Evolutionary conservation across 2,113 vertebrate species (phyloP).

Genomic region (Clarias macrocephalus): DNA sequence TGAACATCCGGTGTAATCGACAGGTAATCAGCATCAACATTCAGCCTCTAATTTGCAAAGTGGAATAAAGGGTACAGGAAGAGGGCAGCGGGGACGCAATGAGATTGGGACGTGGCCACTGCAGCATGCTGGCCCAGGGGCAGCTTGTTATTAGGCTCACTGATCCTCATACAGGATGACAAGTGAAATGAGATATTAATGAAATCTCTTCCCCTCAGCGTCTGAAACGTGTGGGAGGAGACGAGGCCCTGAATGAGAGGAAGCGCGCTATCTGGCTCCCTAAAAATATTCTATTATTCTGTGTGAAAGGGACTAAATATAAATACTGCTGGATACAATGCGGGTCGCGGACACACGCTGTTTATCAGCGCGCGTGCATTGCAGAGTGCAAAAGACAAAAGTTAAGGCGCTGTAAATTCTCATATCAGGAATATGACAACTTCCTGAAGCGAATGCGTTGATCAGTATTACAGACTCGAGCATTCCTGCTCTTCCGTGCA

Average conservation of each 20-base stretch:
- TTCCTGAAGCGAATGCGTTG: background rate
- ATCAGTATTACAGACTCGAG: background rate
- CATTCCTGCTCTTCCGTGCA: background rate
- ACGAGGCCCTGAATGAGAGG: slow-evolving; percentile 22
- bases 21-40: background rate
- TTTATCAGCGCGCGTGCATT: background rate
- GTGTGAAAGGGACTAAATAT: background rate
- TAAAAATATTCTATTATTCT: slow-evolving; percentile 30
- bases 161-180: slow-evolving; percentile 55
- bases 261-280: slow-evolving; percentile 25
- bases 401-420: background rate
- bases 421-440: background rate
- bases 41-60: background rate
- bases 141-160: slow-evolving; percentile 49
- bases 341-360: background rate
- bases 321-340: background rate
- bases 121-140: slow-evolving; percentile 38
- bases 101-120: slow-evolving; percentile 38
- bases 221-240: slow-evolving; percentile 25
- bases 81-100: slow-evolving; percentile 28
- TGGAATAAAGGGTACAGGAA: slow-evolving; percentile 17
- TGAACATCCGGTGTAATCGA: background rate
- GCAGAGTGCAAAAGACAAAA: background rate
- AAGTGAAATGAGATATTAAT: slow-evolving; percentile 55
- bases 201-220: slow-evolving; percentile 34